Percentiles rank a stretch among this genome's conserved stretches.
Evolutionary conservation across 2,113 vertebrate species (phyloP).

Genomic region (Myrmecophaga tridactyla): DNA sequence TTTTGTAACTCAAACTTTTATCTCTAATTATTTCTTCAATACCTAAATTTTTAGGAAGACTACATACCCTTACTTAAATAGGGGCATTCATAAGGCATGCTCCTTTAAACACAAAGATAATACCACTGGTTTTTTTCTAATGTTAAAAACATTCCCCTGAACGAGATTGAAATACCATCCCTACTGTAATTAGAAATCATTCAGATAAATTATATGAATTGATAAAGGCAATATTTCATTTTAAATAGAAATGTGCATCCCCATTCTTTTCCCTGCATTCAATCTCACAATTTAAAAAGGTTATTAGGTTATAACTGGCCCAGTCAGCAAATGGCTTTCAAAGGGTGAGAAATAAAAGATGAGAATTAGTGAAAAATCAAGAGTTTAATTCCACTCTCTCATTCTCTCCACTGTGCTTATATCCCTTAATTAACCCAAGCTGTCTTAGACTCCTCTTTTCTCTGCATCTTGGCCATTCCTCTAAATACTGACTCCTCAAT

Average conservation of each 20-base stretch:
- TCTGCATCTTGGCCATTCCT: background rate
- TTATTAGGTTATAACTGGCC: background rate
- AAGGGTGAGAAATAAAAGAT: background rate
- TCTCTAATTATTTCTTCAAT: conserved; percentile 26
- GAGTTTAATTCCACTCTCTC: background rate
- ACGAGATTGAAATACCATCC: background rate
- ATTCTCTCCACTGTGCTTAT: background rate
- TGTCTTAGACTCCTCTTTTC: background rate
- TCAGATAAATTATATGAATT: background rate
- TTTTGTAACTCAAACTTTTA: background rate
- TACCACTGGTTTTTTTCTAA: background rate
- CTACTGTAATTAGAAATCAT: background rate
- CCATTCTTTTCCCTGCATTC: background rate
- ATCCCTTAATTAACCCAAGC: background rate
- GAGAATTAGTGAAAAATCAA: conserved; percentile 2
- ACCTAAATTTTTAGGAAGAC: conserved; percentile 22
- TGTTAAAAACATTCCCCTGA: background rate
- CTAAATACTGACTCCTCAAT: background rate
- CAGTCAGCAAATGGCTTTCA: conserved; percentile 31
- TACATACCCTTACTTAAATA: background rate
- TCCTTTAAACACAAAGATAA: conserved; percentile 13
- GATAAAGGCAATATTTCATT: background rate
- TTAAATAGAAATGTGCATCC: background rate
- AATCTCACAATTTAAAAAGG: background rate
- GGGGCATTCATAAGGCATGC: background rate